Conservation (phyloP, 2,888 invertebrate genomes). For the Coremacera marginata region DNA sequence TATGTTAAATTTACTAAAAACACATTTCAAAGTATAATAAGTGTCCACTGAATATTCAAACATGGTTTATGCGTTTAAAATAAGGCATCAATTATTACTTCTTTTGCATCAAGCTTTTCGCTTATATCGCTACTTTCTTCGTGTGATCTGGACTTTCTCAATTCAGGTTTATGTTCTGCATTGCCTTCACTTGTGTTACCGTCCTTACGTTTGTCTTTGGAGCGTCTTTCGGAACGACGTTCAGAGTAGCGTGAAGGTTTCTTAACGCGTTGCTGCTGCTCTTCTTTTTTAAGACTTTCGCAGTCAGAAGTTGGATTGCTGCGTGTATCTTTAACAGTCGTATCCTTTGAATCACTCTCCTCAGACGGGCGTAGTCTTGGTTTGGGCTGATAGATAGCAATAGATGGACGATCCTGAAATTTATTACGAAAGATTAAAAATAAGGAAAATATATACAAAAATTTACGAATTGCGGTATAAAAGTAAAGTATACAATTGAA, state of each 20-base stretch:
- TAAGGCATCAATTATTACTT: not conserved
- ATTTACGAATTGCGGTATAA: no score
- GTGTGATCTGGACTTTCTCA: conserved; percentile 12
- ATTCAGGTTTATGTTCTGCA: not conserved
- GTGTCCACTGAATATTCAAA: no score
- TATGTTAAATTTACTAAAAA: no score
- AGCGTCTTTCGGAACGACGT: conserved; percentile 52
- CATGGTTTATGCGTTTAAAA: not conserved
- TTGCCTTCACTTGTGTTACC: conserved; percentile 13
- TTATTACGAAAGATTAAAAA: not conserved
- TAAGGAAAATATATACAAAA: no score
- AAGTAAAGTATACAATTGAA: no score
- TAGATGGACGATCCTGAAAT: conserved; percentile 85
- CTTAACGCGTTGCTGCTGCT: conserved; percentile 47
- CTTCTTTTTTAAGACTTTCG: conserved; percentile 56
- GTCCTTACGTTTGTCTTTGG: conserved; percentile 43
- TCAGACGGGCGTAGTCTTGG: conserved; percentile 58
- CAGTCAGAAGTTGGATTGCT: conserved; percentile 58
- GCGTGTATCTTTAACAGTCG: conserved; percentile 44
- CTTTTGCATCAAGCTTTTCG: not conserved
- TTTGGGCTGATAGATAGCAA: conserved; percentile 89
- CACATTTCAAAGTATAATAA: no score
- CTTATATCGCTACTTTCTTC: not conserved
- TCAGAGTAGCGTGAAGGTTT: conserved; percentile 62
- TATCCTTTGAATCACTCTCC: conserved; percentile 53